Conservation (phyloP, 2,797 vertebrate genomes). For the Gouania willdenowi region DNA sequence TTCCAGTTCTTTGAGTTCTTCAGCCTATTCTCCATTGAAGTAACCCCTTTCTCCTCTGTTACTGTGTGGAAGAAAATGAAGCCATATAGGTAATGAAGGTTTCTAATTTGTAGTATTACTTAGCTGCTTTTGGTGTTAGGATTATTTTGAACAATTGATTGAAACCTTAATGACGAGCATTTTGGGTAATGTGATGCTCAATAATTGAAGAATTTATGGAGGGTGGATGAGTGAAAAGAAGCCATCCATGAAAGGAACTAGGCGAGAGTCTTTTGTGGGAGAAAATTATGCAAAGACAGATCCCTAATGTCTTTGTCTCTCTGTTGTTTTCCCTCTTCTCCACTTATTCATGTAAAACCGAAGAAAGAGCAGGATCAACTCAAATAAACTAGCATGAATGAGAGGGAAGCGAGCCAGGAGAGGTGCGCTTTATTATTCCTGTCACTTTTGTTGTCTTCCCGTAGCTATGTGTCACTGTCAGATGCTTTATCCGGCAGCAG, state of each 20-base stretch:
- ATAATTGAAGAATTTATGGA: slow-evolving; percentile 59
- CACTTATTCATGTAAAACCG: slow-evolving; percentile 45
- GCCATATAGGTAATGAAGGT: slow-evolving; percentile 14
- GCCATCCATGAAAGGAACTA: slow-evolving; percentile 43
- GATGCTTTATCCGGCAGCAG: slow-evolving; percentile 76
- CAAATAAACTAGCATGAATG: neutral
- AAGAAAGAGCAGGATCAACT: slow-evolving; percentile 15
- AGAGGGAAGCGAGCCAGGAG: slow-evolving; percentile 11
- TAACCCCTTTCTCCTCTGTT: slow-evolving; percentile 14
- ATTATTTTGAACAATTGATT: slow-evolving; percentile 47
- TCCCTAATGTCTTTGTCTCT: slow-evolving; percentile 30
- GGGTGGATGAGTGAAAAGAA: slow-evolving; percentile 55
- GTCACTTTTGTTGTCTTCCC: slow-evolving; percentile 68
- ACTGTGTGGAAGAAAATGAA: slow-evolving; percentile 13
- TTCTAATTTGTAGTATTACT: slow-evolving; percentile 27
- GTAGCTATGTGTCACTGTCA: slow-evolving; percentile 78
- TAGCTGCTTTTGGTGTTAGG: slow-evolving; percentile 7
- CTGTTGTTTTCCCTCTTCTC: slow-evolving; percentile 22
- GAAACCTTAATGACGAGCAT: slow-evolving; percentile 48
- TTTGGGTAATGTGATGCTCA: slow-evolving; percentile 52
- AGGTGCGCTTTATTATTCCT: slow-evolving; percentile 68
- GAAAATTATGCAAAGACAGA: slow-evolving; percentile 40
- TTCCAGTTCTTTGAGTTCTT: no score
- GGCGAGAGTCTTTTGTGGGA: slow-evolving; percentile 32
- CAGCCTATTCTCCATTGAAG: no score